Percentiles rank a stretch among this genome's conserved stretches.
Conservation (phyloP, 1,140 invertebrate species). For the Pogonognathellus flavescens region DNA sequence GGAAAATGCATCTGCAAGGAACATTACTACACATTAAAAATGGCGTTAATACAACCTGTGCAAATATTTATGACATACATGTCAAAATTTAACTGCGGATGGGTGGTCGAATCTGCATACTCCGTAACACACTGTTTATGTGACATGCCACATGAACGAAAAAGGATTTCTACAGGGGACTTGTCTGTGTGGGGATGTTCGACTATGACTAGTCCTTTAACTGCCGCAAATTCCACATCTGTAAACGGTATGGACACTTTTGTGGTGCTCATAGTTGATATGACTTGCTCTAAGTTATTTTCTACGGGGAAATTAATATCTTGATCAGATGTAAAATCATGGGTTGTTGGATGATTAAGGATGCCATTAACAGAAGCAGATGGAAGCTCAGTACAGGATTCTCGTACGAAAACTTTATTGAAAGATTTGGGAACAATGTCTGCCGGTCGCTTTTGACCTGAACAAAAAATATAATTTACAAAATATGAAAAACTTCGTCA, state of each 20-base stretch:
- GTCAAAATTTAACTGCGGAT: background rate
- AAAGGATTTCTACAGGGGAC: conserved; percentile 35
- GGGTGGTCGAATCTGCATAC: background rate
- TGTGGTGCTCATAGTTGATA: background rate
- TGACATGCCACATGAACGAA: conserved; percentile 58
- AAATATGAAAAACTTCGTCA: conserved; percentile 26
- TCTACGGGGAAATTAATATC: background rate
- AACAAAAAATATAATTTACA: conserved; percentile 17
- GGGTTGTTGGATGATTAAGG: background rate
- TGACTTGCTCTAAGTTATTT: conserved; percentile 31
- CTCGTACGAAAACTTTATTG: conserved; percentile 35
- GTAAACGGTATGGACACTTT: background rate
- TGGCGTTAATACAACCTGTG: no score
- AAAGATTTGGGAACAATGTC: conserved; percentile 12
- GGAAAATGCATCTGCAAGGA: conserved; percentile 66
- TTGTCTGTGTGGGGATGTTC: conserved; percentile 52
- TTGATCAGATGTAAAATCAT: background rate
- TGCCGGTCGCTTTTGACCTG: conserved; percentile 36
- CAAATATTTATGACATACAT: background rate
- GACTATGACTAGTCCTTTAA: conserved; percentile 48
- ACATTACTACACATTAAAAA: background rate
- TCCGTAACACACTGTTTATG: conserved; percentile 31
- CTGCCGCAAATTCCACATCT: background rate
- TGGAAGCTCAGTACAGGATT: background rate
- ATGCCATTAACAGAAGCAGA: background rate